Base-by-base conservation (phyloP, 2,113 vertebrate species). In the Neomonachus schauinslandi region DNA sequence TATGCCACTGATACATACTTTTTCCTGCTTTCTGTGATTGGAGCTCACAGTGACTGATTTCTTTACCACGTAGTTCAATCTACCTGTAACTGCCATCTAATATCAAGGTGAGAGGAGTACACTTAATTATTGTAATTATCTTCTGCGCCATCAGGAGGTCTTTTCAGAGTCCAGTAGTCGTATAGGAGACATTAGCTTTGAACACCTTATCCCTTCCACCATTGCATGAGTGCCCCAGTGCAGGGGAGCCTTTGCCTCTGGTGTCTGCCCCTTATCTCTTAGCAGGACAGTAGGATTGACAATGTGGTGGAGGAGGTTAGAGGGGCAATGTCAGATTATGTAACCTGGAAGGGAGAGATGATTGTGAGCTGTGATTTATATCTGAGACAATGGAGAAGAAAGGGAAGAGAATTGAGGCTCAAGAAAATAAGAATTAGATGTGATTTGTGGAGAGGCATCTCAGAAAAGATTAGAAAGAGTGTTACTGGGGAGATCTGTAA, bases 21-120 rank as follows among this genome's bases (percentile, higher is more conserved):
- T 93, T 26, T 13, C 21, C 22, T 87, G 16, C 5, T 49, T 76
- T 76, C 42, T 76, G 74, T 91, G 46, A 28, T 55, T 84, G 36
- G n/a, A 87, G 86, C 91, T 83, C 53, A 79, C 10, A 79, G 24
- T 61, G 69, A 72, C n/a, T 81, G 31, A 91, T 93, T 88, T 77
- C 65, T 53, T 82, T 77, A 69, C 36, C 14, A 36, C 16, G 3
- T 72, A 83, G 94, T 69, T n/a, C 67, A 76, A 0, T 87, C 16
- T 82, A 22, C 24, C 31, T 61, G 4, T 53, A 93, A 9, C 31
- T 65, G 19, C 11, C 61, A 77, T 77, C 42, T 83, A 71, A 77
- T 65, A 57, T 53, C 16, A 53, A 89, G 69, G 9, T 82, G 22
- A 67, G 63, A 82, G 12, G 16, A 82, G 5, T 91, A 53, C 6